Percentiles rank a stretch among this genome's conserved stretches.
phyloP scores from a whole-genome alignment of 2,113 vertebrate genomes.

The Raphicerus campestris region DNA sequence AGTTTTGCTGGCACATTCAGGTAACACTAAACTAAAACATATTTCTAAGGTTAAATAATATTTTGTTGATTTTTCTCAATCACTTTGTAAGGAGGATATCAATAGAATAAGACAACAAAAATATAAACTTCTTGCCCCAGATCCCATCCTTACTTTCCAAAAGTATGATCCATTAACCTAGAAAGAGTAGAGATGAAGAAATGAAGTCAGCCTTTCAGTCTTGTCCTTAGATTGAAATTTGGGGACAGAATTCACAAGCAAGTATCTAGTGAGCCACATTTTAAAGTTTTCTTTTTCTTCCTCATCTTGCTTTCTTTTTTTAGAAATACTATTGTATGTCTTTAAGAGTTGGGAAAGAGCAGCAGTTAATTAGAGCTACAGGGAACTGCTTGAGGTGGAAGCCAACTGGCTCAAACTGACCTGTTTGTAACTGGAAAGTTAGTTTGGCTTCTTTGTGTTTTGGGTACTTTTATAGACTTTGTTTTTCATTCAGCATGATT shows the following conservation, averaged over 20 bases:
- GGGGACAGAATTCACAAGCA: conserved; percentile 41
- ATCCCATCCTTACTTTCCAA: neutral
- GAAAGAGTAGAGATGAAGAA: neutral
- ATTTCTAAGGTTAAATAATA: conserved; percentile 52
- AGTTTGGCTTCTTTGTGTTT: conserved; percentile 33
- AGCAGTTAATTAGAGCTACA: conserved; percentile 14
- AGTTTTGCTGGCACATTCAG: conserved; percentile 61
- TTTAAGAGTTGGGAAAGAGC: conserved; percentile 41
- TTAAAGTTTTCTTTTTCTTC: conserved; percentile 14
- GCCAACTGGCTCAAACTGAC: conserved; percentile 57
- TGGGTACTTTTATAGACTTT: neutral
- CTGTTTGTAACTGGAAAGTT: conserved; percentile 65
- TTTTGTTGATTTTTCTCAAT: conserved; percentile 69
- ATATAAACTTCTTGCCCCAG: neutral
- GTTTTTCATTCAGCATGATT: conserved; percentile 47
- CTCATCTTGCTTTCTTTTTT: neutral
- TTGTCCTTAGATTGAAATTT: neutral
- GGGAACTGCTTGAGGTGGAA: neutral
- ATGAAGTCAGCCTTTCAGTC: conserved; percentile 22
- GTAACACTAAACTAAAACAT: conserved; percentile 48
- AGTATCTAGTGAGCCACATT: neutral
- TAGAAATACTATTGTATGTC: neutral
- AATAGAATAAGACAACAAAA: neutral
- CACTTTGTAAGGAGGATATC: conserved; percentile 28
- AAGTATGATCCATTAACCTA: neutral